A percentile compares a stretch with the other conserved stretches of the same genome.
Evolutionary conservation across 2,113 vertebrate species (phyloP).

Genomic region (Pseudopodoces humilis): DNA sequence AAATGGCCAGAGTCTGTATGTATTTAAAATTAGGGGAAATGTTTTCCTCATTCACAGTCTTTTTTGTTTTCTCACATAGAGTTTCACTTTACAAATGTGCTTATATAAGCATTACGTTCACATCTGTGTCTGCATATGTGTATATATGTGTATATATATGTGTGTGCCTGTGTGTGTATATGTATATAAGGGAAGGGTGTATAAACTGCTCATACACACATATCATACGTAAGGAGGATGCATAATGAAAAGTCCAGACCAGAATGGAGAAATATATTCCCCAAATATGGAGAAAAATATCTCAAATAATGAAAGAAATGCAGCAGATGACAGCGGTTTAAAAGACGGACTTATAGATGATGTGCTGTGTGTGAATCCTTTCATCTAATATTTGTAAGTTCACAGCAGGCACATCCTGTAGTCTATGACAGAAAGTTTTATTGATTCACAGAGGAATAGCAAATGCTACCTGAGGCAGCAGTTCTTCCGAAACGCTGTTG

Average conservation of each 20-base stretch:
- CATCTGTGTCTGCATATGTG: accelerated
- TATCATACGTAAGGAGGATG: neutral
- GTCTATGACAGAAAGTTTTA: conserved; percentile 42
- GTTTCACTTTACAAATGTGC: neutral
- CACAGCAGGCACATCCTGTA: conserved; percentile 2
- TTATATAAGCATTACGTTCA: neutral
- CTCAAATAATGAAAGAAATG: conserved; percentile 31
- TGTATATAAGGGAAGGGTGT: accelerated
- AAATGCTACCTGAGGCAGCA: conserved; percentile 45
- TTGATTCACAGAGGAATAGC: conserved; percentile 58
- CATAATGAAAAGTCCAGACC: neutral
- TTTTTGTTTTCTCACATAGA: neutral
- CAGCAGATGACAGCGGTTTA: neutral
- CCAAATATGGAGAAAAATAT: conserved; percentile 18
- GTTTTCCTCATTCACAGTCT: neutral
- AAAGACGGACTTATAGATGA: neutral
- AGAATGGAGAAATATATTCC: neutral
- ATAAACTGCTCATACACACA: neutral
- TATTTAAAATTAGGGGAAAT: neutral
- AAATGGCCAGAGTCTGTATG: neutral
- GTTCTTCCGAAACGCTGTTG: conserved; percentile 40
- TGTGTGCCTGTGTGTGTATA: too few species aligned
- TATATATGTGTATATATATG: accelerated
- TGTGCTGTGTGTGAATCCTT: neutral
- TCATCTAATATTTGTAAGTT: conserved; percentile 59